A percentile compares a stretch with the other conserved stretches of the same genome.
These are phyloP conservation scores for Hydractinia echinata DNA, from an alignment of 30 jellyfish, hydroid and myxozoan species.

Conservation along the genomic window DNA sequence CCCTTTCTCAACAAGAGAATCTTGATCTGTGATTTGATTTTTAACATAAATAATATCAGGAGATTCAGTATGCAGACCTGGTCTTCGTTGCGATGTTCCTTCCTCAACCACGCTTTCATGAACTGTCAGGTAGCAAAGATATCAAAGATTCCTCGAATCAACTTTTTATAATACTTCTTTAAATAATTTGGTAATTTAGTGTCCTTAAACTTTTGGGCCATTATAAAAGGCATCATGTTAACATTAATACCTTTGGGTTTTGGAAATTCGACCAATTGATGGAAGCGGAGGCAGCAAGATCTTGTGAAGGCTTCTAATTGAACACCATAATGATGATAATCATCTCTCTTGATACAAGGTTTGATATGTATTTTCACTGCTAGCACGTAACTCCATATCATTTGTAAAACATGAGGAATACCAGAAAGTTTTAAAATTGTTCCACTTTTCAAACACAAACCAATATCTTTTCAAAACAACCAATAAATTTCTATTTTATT, in stretches of 20 bases:
- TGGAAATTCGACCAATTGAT: conserved; percentile 20
- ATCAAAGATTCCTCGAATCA: background rate
- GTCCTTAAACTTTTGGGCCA: conserved; percentile 16
- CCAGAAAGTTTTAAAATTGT: conserved; percentile 9
- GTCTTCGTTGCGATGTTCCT: conserved; percentile 43
- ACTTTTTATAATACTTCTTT: conserved; percentile 23
- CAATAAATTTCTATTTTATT: no score
- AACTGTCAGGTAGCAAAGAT: conserved; percentile 36
- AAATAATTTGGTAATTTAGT: conserved; percentile 35
- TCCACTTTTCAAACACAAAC: no score
- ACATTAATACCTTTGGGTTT: conserved; percentile 38
- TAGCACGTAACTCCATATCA: conserved; percentile 42
- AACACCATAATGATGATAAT: background rate
- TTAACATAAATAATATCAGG: conserved; percentile 37
- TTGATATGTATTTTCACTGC: conserved; percentile 27
- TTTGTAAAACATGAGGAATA: conserved; percentile 40
- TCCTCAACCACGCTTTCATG: conserved; percentile 50
- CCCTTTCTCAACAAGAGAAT: no score
- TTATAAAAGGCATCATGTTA: conserved; percentile 77
- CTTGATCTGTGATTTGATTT: background rate
- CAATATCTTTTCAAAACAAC: no score
- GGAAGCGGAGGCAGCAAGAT: background rate
- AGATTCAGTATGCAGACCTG: conserved; percentile 56
- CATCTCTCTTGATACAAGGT: background rate
- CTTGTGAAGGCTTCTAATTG: background rate